These are phyloP conservation scores for Aphrophora alni DNA, from an alignment of 2,888 invertebrate genomes.

Conservation along the genomic window DNA sequence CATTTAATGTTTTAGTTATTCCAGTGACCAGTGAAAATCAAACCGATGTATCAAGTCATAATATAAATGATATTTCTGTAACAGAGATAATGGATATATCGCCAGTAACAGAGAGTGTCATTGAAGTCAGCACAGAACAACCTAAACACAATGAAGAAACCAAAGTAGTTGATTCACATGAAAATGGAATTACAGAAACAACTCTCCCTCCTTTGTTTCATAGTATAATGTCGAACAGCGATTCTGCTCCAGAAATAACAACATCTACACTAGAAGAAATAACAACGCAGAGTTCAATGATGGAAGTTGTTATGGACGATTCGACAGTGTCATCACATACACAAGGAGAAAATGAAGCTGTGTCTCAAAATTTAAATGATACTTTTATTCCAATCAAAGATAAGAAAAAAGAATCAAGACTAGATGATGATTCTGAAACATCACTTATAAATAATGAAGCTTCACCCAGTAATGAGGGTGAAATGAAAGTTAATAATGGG, in stretches of 20 bases:
- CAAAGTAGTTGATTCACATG: not conserved
- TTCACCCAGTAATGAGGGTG: not conserved
- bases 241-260: not conserved
- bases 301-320: not conserved
- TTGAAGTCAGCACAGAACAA: not conserved
- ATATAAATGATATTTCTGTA: not conserved
- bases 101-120: not conserved
- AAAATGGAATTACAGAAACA: not conserved
- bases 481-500: not conserved
- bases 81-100: not conserved
- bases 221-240: not conserved
- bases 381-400: slow-evolving; percentile 3
- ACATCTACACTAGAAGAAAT: not conserved
- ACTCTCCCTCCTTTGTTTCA: not conserved
- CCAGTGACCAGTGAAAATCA: not conserved
- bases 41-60: not conserved
- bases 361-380: not conserved
- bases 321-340: not conserved
- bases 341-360: not conserved
- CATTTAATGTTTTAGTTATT: not conserved
- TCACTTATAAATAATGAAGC: not conserved
- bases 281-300: not conserved
- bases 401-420: slow-evolving; percentile 13
- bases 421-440: not conserved
- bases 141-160: not conserved